phyloP scores from a whole-genome alignment of 2,113 vertebrate species.

The Pelodiscus sinensis region DNA sequence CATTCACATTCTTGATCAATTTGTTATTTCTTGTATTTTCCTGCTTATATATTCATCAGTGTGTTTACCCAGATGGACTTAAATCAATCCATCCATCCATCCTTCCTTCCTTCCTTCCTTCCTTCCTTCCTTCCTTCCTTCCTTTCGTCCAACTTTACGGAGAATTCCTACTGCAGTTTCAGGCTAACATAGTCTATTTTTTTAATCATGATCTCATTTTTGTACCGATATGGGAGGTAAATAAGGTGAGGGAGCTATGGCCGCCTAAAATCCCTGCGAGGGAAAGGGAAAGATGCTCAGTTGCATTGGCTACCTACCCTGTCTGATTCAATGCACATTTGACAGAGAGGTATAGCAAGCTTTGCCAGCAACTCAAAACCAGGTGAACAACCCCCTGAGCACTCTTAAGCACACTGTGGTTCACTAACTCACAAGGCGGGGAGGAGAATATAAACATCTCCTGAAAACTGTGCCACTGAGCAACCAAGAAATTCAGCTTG shows the following conservation, averaged over 20 bases:
- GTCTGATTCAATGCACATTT: background rate
- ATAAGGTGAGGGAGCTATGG: background rate
- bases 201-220: background rate
- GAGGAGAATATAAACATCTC: background rate
- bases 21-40: background rate
- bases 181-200: conserved; percentile 2
- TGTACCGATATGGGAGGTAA: background rate
- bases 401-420: accelerated
- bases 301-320: background rate
- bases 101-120: too few species aligned
- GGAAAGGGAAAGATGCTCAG: background rate
- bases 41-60: accelerated
- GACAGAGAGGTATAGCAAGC: background rate
- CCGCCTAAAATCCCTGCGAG: background rate
- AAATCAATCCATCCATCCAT: background rate
- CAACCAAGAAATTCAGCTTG: conserved; percentile 16
- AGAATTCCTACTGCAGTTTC: background rate
- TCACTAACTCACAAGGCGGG: background rate
- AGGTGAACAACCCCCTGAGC: background rate
- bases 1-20: background rate
- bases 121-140: too few species aligned
- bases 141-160: too few species aligned
- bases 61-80: background rate
- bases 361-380: background rate
- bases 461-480: conserved; percentile 6